A percentile compares a stretch with the other conserved stretches of the same genome.
phyloP scores from a whole-genome alignment of 2,797 vertebrate genomes.

The Pyrocephalus nanus region DNA sequence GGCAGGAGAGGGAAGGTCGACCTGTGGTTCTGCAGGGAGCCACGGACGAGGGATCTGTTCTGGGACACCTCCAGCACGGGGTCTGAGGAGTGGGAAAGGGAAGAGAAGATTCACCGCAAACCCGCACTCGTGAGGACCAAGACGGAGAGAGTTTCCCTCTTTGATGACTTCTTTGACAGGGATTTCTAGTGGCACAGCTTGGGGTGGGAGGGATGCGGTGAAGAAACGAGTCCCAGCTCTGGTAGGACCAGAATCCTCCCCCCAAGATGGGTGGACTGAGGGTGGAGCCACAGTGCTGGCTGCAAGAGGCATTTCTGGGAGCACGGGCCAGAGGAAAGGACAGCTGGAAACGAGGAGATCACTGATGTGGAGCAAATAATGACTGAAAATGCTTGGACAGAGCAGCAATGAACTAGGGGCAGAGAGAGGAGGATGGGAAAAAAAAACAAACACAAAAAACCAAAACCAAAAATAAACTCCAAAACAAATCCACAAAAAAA shows the following conservation, averaged over 20 bases:
- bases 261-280: not conserved
- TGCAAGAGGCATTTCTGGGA: not conserved
- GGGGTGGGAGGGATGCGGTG: not conserved
- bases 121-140: constrained; percentile 76
- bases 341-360: not conserved
- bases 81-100: constrained; percentile 53
- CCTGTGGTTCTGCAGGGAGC: constrained; percentile 70
- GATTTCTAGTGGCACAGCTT: constrained; percentile 41
- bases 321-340: rapidly evolving
- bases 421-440: not conserved
- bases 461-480: too few species aligned
- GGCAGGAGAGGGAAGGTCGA: constrained; percentile 56
- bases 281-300: rapidly evolving
- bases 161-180: constrained; percentile 75
- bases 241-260: not conserved
- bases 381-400: not conserved
- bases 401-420: not conserved
- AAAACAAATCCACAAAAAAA: too few species aligned
- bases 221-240: not conserved
- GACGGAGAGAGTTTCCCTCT: constrained; percentile 74
- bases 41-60: constrained; percentile 66
- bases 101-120: not conserved
- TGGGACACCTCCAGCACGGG: constrained; percentile 80
- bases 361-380: not conserved
- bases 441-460: too few species aligned